phyloP scores from a whole-genome alignment of 2,113 vertebrate genomes.

The Zingel zingel region DNA sequence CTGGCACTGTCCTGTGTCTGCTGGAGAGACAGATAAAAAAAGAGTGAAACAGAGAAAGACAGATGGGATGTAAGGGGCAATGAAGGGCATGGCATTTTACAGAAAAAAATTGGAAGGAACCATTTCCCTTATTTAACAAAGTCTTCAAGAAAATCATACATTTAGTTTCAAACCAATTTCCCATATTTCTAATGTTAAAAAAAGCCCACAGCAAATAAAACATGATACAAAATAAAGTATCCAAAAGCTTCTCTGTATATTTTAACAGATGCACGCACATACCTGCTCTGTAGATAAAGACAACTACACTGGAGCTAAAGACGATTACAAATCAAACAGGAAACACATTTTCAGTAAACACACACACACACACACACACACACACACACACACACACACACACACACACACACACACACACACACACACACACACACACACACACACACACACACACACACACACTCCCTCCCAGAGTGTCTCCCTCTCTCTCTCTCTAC shows the following conservation, averaged over 20 bases:
- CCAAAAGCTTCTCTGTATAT: background rate
- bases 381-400: background rate
- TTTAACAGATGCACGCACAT: conserved; percentile 13
- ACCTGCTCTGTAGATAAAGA: conserved; percentile 46
- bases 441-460: background rate
- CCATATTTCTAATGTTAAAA: background rate
- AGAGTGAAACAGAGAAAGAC: conserved; percentile 8
- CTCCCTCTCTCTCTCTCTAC: conserved; percentile 20
- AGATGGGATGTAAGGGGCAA: background rate
- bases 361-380: conserved; percentile 17
- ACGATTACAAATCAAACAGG: conserved; percentile 10
- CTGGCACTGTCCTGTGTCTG: conserved; percentile 65
- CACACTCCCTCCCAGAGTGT: background rate
- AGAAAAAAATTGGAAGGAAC: conserved; percentile 1
- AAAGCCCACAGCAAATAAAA: background rate
- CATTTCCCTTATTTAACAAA: background rate
- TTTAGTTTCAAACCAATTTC: background rate
- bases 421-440: conserved; percentile 8
- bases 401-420: conserved; percentile 23
- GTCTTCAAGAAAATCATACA: background rate
- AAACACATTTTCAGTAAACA: conserved; percentile 49
- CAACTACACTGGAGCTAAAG: background rate
- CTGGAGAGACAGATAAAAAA: conserved; percentile 12
- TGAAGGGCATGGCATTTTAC: conserved; percentile 19
- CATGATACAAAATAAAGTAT: background rate